Base-by-base conservation (phyloP, 2,888 invertebrate species). In the Drosophila nr. fundita region DNA sequence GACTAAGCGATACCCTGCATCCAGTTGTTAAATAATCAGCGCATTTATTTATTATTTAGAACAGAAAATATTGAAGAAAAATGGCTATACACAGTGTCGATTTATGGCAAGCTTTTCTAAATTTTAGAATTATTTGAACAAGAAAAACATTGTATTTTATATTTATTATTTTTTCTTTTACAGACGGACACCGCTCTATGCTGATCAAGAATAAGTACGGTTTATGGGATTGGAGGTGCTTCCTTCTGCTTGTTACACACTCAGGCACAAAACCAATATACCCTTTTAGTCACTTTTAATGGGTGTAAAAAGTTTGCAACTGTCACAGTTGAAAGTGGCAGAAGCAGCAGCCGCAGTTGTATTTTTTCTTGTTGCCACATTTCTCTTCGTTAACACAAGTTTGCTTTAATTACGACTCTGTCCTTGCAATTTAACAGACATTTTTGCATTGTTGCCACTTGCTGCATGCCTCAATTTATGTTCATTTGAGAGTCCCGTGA, bases 331-430 rank as follows among this genome's bases (percentile, higher is more conserved):
- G 61, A 61, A 21, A 59, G 18, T 29, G 27, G 55, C 55, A 38
- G 54, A 21, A 53, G 70, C 66, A 59, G 62, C 65, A 72, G 73
- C 52, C 63, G 62, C 52, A 62, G 64, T 55, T 55, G 64, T 55
- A 58, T 60, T 66, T 80, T 72, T 74, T 70, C 68, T 73, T 73
- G 78, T 70, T 71, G 60, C 48, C 42, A 68, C 68, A 89, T 89
- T 87, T 76, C 85, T 89, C 86, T 89, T 89, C 83, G 90, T 90
- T 90, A 82, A 74, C 68, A 67, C 77, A 74, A 78, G 81, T 74
- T 78, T 72, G 68, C 91, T 82, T 87, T 87, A 87, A 87, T 87
- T 87, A 90, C 90, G 76, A 81, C 60, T 81, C 78, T 69, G 67
- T 80, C 57, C 80, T 74, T 59, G 38, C 73, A 65, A 65, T 73